These are phyloP conservation scores for Phocoena sinus DNA, from an alignment of 2,113 vertebrate genomes.

Conservation along the genomic window DNA sequence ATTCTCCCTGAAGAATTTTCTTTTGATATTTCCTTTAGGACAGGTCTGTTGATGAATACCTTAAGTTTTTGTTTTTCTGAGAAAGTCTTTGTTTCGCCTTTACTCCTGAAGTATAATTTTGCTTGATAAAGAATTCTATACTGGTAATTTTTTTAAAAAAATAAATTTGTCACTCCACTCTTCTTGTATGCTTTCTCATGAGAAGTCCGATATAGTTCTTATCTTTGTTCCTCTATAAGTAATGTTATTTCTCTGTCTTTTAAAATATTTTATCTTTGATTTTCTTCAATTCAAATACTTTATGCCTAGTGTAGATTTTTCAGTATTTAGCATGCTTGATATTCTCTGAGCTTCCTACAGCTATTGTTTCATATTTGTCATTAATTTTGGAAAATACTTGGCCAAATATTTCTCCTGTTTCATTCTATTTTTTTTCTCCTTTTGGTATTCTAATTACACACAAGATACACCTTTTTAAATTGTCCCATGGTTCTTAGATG, in stretches of 20 bases:
- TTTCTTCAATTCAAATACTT: background rate
- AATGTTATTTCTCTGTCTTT: background rate
- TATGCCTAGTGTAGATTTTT: background rate
- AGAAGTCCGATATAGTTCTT: background rate
- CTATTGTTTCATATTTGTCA: background rate
- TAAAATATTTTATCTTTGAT: background rate
- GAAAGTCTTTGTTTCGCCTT: background rate
- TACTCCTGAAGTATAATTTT: background rate
- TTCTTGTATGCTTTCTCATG: background rate
- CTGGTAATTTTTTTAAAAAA: background rate
- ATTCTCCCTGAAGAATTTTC: background rate
- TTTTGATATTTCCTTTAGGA: background rate
- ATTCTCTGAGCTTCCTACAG: background rate
- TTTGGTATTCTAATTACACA: background rate
- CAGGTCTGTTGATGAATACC: background rate
- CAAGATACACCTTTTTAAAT: background rate
- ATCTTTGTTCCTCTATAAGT: background rate
- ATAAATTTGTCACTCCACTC: background rate
- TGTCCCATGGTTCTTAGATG: background rate
- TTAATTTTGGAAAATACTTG: background rate
- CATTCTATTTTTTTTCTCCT: background rate
- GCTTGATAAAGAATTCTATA: background rate
- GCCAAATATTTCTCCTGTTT: background rate
- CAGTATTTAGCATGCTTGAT: background rate
- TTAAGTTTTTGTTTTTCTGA: background rate